phyloP scores from a whole-genome alignment of 64 coral and sea anemone species.

The Hydrozoanthus tunicans region DNA sequence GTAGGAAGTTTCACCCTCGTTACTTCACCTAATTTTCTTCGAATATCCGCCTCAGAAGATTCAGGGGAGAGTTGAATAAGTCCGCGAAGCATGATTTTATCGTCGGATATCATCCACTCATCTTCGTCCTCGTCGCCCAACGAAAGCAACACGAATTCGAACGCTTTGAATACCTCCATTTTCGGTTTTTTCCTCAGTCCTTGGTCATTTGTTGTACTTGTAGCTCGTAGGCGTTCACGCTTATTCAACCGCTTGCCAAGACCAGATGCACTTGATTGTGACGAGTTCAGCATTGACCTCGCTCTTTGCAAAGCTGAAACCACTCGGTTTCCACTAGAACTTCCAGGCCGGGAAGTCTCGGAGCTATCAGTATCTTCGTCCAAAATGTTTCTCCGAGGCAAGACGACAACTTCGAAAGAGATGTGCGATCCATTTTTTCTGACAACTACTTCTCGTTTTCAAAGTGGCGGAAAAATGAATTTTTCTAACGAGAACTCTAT shows the following conservation, averaged over 20 bases:
- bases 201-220: background rate
- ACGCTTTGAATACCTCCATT: background rate
- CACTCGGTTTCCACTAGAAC: slow-evolving; percentile 31
- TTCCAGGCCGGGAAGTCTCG: slow-evolving; percentile 5
- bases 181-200: background rate
- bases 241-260: slow-evolving; percentile 37
- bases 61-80: too few species aligned
- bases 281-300: slow-evolving; percentile 25
- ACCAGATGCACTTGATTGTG: background rate
- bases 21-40: too few species aligned
- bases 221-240: slow-evolving; percentile 42
- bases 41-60: too few species aligned
- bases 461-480: background rate
- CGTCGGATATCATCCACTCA: too few species aligned
- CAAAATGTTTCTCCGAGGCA: background rate
- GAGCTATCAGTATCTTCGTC: slow-evolving; percentile 40
- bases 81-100: too few species aligned
- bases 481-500: too few species aligned
- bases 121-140: too few species aligned
- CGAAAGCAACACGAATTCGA: too few species aligned
- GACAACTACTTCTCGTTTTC: background rate
- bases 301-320: slow-evolving; percentile 13
- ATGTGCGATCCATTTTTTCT: slow-evolving; percentile 31
- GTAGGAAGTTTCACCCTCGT: too few species aligned
- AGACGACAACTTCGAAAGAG: slow-evolving; percentile 39